Evolutionary conservation across 2,888 invertebrate species (phyloP).

Genomic region (Rhopalosiphum nymphaeae): DNA sequence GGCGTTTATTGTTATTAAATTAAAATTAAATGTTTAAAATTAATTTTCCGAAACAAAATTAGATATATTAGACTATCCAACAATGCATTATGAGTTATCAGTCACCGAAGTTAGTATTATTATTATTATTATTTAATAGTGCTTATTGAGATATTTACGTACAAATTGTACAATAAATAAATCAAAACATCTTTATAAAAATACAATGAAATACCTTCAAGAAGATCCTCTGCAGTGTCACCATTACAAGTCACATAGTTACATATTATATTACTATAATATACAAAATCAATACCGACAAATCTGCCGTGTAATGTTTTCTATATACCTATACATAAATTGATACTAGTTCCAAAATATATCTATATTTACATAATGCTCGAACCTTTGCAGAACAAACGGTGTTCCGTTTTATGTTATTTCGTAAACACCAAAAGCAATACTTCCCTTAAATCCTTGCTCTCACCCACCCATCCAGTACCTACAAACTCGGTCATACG

Average conservation of each 20-base stretch:
- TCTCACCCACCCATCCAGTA: background rate
- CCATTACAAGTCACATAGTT: background rate
- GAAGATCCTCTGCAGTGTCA: background rate
- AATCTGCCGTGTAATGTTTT: background rate
- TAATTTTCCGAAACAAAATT: too few species aligned
- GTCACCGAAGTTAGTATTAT: too few species aligned
- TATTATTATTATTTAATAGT: background rate
- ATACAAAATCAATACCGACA: background rate
- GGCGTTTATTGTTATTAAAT: too few species aligned
- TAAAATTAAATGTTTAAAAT: too few species aligned
- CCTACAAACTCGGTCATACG: too few species aligned
- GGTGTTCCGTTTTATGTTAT: conserved; percentile 13
- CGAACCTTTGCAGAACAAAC: conserved; percentile 10
- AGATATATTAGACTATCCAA: too few species aligned
- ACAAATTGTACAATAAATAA: background rate
- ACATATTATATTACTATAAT: background rate
- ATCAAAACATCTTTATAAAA: background rate
- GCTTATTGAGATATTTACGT: background rate
- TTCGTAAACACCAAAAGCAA: conserved; percentile 36
- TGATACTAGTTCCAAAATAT: background rate
- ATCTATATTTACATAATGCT: background rate
- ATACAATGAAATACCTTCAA: background rate
- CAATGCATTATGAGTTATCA: too few species aligned
- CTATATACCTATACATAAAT: background rate
- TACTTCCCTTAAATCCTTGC: background rate